A percentile compares a stretch with the other conserved stretches of the same genome.
Conservation (phyloP, 1,140 invertebrate genomes). For the Drosophila ercepeae region DNA sequence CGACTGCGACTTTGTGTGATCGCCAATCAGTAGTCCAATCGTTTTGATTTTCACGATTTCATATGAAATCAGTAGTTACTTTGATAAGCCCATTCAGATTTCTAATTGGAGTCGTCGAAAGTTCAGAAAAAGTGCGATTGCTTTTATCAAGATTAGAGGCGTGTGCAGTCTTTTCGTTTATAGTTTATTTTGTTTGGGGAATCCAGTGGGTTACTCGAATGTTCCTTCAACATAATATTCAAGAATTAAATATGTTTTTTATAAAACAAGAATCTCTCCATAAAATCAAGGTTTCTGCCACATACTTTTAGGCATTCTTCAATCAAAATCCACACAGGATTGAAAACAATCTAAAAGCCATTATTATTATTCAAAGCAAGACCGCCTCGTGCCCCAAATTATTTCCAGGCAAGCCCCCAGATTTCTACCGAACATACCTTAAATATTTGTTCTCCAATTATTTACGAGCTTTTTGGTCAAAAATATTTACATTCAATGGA, state of each 20-base stretch:
- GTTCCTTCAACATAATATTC: background rate
- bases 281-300: background rate
- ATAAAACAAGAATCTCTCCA: background rate
- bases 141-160: constrained; percentile 11
- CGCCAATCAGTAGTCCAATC: no score
- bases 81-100: constrained; percentile 28
- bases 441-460: constrained; percentile 61
- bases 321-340: background rate
- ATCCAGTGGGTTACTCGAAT: background rate
- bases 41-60: constrained; percentile 22
- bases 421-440: background rate
- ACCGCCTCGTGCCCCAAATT: background rate
- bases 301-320: background rate
- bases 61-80: constrained; percentile 12
- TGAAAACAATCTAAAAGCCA: background rate
- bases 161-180: background rate
- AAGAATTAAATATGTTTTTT: background rate
- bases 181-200: background rate
- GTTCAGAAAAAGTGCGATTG: constrained; percentile 18
- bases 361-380: background rate
- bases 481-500: constrained; percentile 70
- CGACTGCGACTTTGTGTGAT: no score
- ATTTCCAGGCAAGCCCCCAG: constrained; percentile 3
- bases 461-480: constrained; percentile 40
- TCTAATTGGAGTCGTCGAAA: constrained; percentile 29